Percentiles rank a stretch among this genome's conserved stretches.
These are phyloP conservation scores for Rhabdomys pumilio DNA, from an alignment of 2,797 vertebrate genomes.

Conservation along the genomic window DNA sequence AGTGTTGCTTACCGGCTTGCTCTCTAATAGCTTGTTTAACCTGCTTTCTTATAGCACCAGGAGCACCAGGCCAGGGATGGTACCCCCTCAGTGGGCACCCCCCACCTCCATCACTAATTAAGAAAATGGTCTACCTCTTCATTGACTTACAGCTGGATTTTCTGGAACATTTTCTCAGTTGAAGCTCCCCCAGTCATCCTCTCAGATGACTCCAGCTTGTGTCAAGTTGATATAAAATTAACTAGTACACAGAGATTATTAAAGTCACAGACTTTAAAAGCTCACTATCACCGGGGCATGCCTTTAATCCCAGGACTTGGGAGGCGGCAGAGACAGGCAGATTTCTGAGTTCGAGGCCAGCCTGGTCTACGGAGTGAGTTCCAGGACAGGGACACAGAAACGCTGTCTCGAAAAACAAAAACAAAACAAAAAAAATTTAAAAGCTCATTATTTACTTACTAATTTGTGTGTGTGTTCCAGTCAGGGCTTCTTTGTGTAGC, in stretches of 20 bases:
- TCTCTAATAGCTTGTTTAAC: neutral
- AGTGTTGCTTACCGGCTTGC: neutral
- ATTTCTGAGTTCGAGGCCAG: too few relatives aligned
- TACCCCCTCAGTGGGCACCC: too few relatives aligned
- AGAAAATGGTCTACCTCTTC: neutral
- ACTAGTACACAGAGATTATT: neutral
- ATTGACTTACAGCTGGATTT: neutral
- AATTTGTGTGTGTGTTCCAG: neutral
- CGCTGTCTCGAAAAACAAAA: too few relatives aligned
- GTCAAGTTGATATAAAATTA: neutral
- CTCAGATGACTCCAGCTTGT: neutral
- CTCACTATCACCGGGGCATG: too few relatives aligned
- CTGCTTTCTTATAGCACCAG: neutral
- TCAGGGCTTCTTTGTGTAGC: neutral
- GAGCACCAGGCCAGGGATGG: neutral
- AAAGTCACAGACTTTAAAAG: neutral
- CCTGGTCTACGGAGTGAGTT: too few relatives aligned
- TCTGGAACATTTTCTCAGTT: neutral
- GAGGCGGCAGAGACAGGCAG: too few relatives aligned
- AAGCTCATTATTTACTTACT: neutral
- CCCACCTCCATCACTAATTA: neutral
- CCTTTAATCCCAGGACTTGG: too few relatives aligned
- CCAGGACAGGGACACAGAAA: too few relatives aligned
- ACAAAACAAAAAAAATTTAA: neutral
- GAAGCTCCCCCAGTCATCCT: neutral